phyloP scores from a whole-genome alignment of 2,113 vertebrate genomes.

The Lichenostomus cassidix region DNA sequence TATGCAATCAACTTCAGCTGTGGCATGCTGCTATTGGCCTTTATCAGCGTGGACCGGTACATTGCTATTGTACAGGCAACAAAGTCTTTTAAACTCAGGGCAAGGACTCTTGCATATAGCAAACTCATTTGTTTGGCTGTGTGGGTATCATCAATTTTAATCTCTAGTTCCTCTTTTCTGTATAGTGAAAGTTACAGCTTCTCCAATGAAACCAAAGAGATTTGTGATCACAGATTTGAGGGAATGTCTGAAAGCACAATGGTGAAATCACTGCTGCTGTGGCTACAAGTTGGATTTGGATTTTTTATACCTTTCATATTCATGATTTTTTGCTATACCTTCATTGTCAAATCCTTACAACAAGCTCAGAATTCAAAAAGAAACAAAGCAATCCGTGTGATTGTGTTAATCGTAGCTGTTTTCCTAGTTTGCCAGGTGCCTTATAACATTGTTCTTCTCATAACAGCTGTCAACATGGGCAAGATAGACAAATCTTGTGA shows the following conservation, averaged over 20 bases:
- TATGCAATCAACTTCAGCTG: slow-evolving; percentile 91
- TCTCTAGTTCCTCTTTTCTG: slow-evolving; percentile 80
- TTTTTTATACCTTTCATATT: slow-evolving; percentile 86
- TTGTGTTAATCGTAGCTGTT: slow-evolving; percentile 82
- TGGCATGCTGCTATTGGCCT: slow-evolving; percentile 88
- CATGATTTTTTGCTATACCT: slow-evolving; percentile 86
- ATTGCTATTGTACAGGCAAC: slow-evolving; percentile 89
- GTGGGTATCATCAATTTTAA: slow-evolving; percentile 78
- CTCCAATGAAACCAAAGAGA: neutral
- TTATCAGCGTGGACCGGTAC: slow-evolving; percentile 89
- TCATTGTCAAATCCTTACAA: slow-evolving; percentile 80
- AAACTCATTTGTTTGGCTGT: slow-evolving; percentile 75
- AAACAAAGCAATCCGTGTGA: slow-evolving; percentile 87
- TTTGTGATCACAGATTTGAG: slow-evolving; percentile 77
- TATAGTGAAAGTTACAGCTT: slow-evolving; percentile 66
- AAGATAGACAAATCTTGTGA: slow-evolving; percentile 38
- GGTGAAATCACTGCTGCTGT: slow-evolving; percentile 76
- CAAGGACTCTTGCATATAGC: slow-evolving; percentile 65
- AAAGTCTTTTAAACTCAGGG: slow-evolving; percentile 81
- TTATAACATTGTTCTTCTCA: slow-evolving; percentile 80
- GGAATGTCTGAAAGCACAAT: neutral
- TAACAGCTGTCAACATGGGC: slow-evolving; percentile 66
- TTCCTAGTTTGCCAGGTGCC: slow-evolving; percentile 88
- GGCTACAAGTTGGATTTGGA: slow-evolving; percentile 79
- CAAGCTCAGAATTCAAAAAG: slow-evolving; percentile 84